phyloP scores from a whole-genome alignment of 2,797 vertebrate genomes.

The Phrynocephalus vlangalii region DNA sequence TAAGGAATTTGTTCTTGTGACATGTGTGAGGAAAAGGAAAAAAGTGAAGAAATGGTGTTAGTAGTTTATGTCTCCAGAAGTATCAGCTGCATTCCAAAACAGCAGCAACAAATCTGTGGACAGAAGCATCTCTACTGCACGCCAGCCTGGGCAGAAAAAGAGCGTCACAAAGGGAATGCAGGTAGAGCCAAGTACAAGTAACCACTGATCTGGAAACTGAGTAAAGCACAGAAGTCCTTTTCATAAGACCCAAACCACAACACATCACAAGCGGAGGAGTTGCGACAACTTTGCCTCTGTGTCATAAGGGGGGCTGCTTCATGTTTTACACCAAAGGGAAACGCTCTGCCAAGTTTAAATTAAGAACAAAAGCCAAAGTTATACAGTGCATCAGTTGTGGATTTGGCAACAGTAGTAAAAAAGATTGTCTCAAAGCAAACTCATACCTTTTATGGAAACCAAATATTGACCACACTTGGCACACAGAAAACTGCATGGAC shows the following conservation, averaged over 20 bases:
- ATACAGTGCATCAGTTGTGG: conserved; percentile 89
- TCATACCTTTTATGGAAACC: conserved; percentile 90
- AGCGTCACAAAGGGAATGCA: conserved; percentile 9
- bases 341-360: conserved; percentile 88
- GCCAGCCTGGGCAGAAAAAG: background rate
- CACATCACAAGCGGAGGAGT: conserved; percentile 68
- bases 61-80: background rate
- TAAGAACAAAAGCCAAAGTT: conserved; percentile 88
- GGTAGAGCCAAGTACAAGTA: conserved; percentile 35
- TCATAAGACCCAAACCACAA: conserved; percentile 29
- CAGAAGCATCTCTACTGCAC: background rate
- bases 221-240: conserved; percentile 53
- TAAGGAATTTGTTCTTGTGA: no score
- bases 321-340: conserved; percentile 78
- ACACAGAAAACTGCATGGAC: conserved; percentile 84
- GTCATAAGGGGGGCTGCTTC: conserved; percentile 80
- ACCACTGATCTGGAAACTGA: background rate
- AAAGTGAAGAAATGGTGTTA: background rate
- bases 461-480: conserved; percentile 86
- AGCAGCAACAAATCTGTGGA: background rate
- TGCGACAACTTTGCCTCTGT: conserved; percentile 70
- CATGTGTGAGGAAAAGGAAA: background rate
- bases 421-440: conserved; percentile 88
- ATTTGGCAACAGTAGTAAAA: conserved; percentile 80
- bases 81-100: background rate